A percentile compares a stretch with the other conserved stretches of the same genome.
phyloP scores from a whole-genome alignment of 2,797 vertebrate genomes.

The Toxotes lorentzi region DNA sequence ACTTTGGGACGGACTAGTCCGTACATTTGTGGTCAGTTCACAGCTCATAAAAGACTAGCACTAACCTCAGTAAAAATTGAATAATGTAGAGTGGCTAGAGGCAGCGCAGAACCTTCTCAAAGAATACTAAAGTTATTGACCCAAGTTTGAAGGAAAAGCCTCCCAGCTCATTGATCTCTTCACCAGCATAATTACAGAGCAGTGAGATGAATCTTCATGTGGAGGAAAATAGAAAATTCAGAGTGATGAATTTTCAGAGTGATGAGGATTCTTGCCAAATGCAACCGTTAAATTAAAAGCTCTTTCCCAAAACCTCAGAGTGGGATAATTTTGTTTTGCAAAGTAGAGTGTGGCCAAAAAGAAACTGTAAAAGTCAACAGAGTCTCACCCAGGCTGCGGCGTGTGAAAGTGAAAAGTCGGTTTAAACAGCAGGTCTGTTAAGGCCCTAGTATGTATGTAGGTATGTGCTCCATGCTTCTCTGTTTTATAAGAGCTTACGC shows the following conservation, averaged over 20 bases:
- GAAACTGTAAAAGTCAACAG: constrained; percentile 63
- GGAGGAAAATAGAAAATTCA: constrained; percentile 68
- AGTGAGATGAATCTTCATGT: constrained; percentile 69
- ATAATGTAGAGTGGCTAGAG: constrained; percentile 78
- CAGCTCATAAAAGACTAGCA: constrained; percentile 85
- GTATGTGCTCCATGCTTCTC: constrained; percentile 54
- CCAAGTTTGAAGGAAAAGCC: constrained; percentile 69
- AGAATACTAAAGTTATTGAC: constrained; percentile 78
- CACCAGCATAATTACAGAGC: constrained; percentile 77
- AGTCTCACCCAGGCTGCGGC: constrained; percentile 54
- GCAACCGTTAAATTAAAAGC: constrained; percentile 77
- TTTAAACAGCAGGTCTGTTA: constrained; percentile 60
- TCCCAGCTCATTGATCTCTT: constrained; percentile 78
- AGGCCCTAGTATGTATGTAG: constrained; percentile 35
- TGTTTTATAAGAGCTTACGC: constrained; percentile 71
- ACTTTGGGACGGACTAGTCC: constrained; percentile 78
- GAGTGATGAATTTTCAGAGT: constrained; percentile 70
- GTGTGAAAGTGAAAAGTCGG: constrained; percentile 62
- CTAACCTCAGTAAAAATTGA: constrained; percentile 79
- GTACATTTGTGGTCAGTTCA: constrained; percentile 87
- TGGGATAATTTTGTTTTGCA: constrained; percentile 69
- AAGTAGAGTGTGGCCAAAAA: constrained; percentile 55
- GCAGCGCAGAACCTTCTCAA: constrained; percentile 67
- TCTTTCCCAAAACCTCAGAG: constrained; percentile 68
- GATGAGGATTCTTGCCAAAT: constrained; percentile 69